Percentiles rank a stretch among this genome's conserved stretches.
Conservation (phyloP, 1,140 invertebrate genomes). For the Drosophila willistoni region DNA sequence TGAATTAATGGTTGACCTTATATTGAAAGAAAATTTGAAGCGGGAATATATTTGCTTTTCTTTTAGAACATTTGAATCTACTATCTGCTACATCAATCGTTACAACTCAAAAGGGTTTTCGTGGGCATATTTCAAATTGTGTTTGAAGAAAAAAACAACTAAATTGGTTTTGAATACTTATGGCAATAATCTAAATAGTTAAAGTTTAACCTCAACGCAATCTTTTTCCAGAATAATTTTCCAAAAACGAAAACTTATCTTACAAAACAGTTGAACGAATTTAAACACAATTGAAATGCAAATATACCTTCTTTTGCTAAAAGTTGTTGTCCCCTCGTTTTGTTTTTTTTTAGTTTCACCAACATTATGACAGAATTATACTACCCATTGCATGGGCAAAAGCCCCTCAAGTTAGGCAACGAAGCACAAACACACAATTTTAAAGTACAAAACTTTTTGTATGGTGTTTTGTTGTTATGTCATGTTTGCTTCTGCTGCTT, state of each 20-base stretch:
- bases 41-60: too few species aligned
- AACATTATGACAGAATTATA: constrained; percentile 9
- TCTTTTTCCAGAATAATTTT: background rate
- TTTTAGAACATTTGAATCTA: too few species aligned
- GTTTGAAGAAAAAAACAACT: too few species aligned
- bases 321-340: background rate
- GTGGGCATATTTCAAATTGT: too few species aligned
- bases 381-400: background rate
- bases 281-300: background rate
- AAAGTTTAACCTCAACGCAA: too few species aligned
- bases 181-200: too few species aligned
- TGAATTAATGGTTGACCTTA: too few species aligned
- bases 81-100: too few species aligned
- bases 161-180: too few species aligned
- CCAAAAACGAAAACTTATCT: background rate
- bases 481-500: constrained; percentile 13
- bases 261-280: background rate
- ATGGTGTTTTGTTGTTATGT: constrained; percentile 28
- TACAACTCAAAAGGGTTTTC: too few species aligned
- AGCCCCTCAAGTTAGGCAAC: constrained; percentile 16
- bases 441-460: constrained; percentile 47
- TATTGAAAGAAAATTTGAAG: too few species aligned
- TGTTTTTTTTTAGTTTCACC: background rate
- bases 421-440: constrained; percentile 52
- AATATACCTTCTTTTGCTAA: background rate